phyloP scores from a whole-genome alignment of 2,888 invertebrate species.

The Graphium colonna region DNA sequence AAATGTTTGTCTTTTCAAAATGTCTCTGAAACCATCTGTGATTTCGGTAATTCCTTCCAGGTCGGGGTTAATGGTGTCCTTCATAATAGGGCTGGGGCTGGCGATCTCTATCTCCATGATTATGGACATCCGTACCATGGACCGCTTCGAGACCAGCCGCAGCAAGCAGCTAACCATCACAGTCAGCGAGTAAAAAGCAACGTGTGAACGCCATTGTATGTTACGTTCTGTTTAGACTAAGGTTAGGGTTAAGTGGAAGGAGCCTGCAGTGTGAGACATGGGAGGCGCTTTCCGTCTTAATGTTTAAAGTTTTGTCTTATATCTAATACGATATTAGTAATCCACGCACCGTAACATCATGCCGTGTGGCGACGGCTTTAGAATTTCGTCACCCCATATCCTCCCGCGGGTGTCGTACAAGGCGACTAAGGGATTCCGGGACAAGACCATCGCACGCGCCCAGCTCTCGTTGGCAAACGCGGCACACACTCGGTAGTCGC shows the following conservation, averaged over 20 bases:
- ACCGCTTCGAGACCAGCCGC: slow-evolving; percentile 97
- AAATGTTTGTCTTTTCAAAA: too few species aligned
- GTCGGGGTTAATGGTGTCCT: slow-evolving; percentile 90
- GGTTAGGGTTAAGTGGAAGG: not conserved
- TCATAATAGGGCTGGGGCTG: slow-evolving; percentile 87
- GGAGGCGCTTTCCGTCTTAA: not conserved
- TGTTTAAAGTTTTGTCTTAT: too few species aligned
- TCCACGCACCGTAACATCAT: too few species aligned
- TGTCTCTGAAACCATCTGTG: too few species aligned
- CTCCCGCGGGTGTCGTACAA: too few species aligned
- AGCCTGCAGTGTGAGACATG: not conserved
- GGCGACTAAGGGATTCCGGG: slow-evolving; percentile 25
- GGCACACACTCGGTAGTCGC: not conserved
- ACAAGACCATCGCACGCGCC: not conserved
- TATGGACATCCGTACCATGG: slow-evolving; percentile 96
- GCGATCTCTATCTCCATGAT: slow-evolving; percentile 92
- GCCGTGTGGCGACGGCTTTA: slow-evolving; percentile 22
- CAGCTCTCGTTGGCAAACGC: not conserved
- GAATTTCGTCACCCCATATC: slow-evolving; percentile 26
- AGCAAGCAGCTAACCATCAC: slow-evolving; percentile 94
- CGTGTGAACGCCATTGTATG: not conserved
- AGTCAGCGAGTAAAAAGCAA: slow-evolving; percentile 81
- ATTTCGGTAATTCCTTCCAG: too few species aligned
- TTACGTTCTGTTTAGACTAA: not conserved
- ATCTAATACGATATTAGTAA: too few species aligned